Conservation (phyloP, 2,797 vertebrate species). For the Acanthiza pusilla region DNA sequence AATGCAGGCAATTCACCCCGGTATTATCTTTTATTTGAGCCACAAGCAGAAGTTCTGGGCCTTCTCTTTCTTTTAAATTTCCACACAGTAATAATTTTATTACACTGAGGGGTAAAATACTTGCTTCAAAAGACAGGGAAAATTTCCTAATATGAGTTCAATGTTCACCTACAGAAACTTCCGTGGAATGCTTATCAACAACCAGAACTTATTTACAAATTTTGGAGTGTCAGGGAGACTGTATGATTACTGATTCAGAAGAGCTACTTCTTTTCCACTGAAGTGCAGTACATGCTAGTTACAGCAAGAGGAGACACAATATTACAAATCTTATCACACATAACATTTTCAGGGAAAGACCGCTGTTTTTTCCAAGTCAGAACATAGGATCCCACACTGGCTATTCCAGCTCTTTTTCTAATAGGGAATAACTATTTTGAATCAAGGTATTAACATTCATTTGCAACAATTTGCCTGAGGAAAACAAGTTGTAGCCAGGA, state of each 20-base stretch:
- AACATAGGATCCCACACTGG: background rate
- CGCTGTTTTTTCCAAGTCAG: rapidly evolving
- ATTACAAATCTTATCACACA: background rate
- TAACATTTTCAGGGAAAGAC: background rate
- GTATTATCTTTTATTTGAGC: background rate
- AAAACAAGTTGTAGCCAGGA: background rate
- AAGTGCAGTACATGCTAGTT: background rate
- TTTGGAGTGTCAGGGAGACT: background rate
- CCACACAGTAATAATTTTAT: background rate
- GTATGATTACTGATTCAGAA: background rate
- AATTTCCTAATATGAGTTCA: background rate
- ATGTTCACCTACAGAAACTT: background rate
- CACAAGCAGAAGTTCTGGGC: background rate
- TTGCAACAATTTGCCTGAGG: background rate
- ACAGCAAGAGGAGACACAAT: background rate
- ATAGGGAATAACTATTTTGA: background rate
- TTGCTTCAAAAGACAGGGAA: background rate
- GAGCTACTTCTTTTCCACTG: background rate
- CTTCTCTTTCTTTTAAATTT: background rate
- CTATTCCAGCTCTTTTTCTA: background rate
- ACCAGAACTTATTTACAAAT: background rate
- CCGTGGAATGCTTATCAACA: background rate
- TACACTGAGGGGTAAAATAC: background rate
- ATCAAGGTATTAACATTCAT: background rate
- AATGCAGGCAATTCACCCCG: background rate